Evolutionary conservation across 2,888 invertebrate genomes (phyloP).

Genomic region (Lymantria dispar): DNA sequence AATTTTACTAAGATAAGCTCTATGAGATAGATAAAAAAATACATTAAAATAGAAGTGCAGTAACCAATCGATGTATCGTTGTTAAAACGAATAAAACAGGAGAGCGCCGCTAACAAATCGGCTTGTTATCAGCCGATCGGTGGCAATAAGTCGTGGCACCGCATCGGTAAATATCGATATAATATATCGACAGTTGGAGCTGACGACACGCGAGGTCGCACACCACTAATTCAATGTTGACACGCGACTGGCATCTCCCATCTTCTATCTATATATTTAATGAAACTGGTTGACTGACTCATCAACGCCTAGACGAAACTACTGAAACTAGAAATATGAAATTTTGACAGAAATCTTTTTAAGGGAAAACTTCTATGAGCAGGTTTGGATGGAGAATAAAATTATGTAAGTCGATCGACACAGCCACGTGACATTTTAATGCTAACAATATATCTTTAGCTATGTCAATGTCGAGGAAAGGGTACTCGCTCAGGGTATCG

Average conservation of each 20-base stretch:
- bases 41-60: conserved; percentile 16
- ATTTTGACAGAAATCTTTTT: too few relatives aligned
- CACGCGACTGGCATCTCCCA: conserved; percentile 41
- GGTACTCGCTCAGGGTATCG: too few relatives aligned
- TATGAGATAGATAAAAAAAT: conserved; percentile 7
- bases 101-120: conserved; percentile 66
- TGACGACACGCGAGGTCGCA: conserved; percentile 52
- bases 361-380: too few relatives aligned
- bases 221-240: conserved; percentile 59
- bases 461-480: too few relatives aligned
- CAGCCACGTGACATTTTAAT: too few relatives aligned
- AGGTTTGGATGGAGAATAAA: too few relatives aligned
- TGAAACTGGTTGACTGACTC: too few relatives aligned
- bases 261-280: conserved; percentile 19
- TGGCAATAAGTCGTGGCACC: conserved; percentile 62
- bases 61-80: conserved; percentile 35
- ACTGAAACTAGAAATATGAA: too few relatives aligned
- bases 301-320: too few relatives aligned
- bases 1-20: too few relatives aligned
- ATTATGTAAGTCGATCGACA: too few relatives aligned
- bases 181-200: conserved; percentile 56
- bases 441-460: too few relatives aligned
- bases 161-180: conserved; percentile 69
- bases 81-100: conserved; percentile 53
- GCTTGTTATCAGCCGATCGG: conserved; percentile 69